phyloP scores from a whole-genome alignment of 2,113 vertebrate species.

The Haplochromis vanheusdeni region DNA sequence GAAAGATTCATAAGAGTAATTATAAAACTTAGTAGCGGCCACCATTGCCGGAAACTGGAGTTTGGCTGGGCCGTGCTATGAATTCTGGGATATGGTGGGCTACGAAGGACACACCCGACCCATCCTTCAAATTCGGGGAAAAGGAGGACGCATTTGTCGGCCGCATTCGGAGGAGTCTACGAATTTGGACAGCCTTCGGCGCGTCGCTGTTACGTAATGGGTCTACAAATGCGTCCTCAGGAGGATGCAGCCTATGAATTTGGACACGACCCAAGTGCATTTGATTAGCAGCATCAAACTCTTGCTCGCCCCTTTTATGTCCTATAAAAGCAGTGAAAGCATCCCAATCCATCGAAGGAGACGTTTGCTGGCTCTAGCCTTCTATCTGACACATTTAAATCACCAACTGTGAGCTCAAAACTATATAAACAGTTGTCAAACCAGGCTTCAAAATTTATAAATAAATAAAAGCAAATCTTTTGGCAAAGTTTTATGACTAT shows the following conservation, averaged over 20 bases:
- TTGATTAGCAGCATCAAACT: neutral
- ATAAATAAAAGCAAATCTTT: neutral
- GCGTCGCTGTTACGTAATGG: accelerated
- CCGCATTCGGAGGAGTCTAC: neutral
- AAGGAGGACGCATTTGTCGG: accelerated
- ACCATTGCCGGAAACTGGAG: neutral
- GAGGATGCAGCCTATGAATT: neutral
- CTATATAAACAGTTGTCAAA: too few species aligned
- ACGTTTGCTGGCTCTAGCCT: neutral
- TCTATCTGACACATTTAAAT: neutral
- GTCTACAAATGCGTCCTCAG: neutral
- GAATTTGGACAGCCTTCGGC: neutral
- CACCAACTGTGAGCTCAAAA: neutral
- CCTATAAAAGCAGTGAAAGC: neutral
- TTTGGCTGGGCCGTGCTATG: accelerated
- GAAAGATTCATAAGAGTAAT: neutral
- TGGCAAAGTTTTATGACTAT: conserved; percentile 23
- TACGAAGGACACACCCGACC: accelerated
- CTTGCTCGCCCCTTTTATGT: neutral
- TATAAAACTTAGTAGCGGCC: neutral
- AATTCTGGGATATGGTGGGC: neutral
- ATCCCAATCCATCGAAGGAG: neutral
- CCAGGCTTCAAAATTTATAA: neutral
- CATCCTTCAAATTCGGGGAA: neutral
- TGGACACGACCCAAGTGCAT: neutral